phyloP scores from a whole-genome alignment of 2,113 vertebrate species.

The Oncorhynchus keta region DNA sequence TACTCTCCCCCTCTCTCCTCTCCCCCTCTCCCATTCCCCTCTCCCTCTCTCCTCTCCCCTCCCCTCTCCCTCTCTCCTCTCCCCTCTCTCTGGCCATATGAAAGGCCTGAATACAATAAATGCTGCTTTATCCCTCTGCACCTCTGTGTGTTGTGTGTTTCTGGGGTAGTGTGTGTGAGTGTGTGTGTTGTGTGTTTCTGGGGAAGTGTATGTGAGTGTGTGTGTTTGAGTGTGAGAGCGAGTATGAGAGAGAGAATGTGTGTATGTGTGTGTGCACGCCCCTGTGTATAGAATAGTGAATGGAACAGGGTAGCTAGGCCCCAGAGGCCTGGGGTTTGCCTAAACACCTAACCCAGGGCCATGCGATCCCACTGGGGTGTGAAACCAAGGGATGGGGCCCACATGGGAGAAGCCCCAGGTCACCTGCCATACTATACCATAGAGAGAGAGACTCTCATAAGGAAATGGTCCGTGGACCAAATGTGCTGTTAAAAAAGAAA shows the following conservation, averaged over 20 bases:
- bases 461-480: conserved; percentile 76
- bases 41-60: too few species aligned
- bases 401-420: conserved; percentile 85
- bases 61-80: too few species aligned
- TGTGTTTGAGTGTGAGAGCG: conserved; percentile 48
- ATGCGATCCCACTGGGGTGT: conserved; percentile 80
- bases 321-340: conserved; percentile 85
- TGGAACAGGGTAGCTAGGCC: conserved; percentile 82
- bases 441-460: conserved; percentile 74
- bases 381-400: conserved; percentile 79
- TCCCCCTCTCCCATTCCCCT: too few species aligned
- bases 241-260: too few species aligned
- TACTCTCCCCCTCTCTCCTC: conserved; percentile 14
- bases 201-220: conserved; percentile 35
- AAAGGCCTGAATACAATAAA: conserved; percentile 92
- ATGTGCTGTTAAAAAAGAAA: conserved; percentile 76
- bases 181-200: neutral
- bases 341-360: conserved; percentile 80
- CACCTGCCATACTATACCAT: conserved; percentile 67
- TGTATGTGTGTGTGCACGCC: too few species aligned
- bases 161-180: too few species aligned
- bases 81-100: conserved; percentile 76
- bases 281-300: conserved; percentile 65
- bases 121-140: conserved; percentile 81
- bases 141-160: conserved; percentile 17